Percentiles rank a stretch among this genome's conserved stretches.
phyloP scores from a whole-genome alignment of 92 coral and sea anemone genomes.

The Epizoanthus illoricatus region DNA sequence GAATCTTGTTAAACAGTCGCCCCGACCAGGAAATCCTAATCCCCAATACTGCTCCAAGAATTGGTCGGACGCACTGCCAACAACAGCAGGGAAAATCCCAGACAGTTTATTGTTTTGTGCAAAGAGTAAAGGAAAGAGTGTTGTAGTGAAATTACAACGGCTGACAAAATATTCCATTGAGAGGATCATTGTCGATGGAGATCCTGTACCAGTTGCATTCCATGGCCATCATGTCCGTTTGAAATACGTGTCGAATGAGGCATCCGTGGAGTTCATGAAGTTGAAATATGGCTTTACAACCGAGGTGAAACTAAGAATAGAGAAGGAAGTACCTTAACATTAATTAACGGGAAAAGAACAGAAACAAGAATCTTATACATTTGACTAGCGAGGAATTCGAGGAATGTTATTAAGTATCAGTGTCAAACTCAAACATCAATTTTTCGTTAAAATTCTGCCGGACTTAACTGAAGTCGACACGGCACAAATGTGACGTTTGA shows the following conservation, averaged over 20 bases:
- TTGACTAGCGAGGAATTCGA: no score
- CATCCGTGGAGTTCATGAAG: conserved; percentile 10
- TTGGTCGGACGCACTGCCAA: conserved; percentile 4
- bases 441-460: no score
- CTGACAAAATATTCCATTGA: neutral
- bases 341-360: no score
- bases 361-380: no score
- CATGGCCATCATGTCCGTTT: neutral
- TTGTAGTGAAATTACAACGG: neutral
- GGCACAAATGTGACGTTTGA: no score
- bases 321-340: no score
- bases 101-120: neutral
- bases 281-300: conserved; percentile 21
- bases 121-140: neutral
- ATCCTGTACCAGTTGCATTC: neutral
- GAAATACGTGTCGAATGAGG: neutral
- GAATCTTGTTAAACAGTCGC: neutral
- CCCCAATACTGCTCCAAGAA: conserved; percentile 20
- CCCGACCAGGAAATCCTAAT: conserved; percentile 8
- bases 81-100: neutral
- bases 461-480: no score
- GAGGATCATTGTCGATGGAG: neutral
- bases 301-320: neutral
- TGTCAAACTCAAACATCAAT: no score
- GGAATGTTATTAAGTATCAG: no score